Evolutionary conservation across 2,113 vertebrate species (phyloP).

Genomic region (Lethenteron reissneri): DNA sequence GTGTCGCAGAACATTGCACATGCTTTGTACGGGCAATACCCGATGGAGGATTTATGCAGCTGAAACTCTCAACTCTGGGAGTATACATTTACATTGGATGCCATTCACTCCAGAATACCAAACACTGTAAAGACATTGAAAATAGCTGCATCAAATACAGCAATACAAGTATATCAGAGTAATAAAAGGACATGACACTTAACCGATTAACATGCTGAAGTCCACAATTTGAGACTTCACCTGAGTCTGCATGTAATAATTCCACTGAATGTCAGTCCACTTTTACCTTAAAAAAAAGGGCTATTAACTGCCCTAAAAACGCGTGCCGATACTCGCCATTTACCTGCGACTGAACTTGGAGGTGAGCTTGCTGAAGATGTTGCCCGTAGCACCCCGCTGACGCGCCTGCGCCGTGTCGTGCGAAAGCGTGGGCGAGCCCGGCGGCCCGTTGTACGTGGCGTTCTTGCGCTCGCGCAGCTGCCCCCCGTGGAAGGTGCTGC

Average conservation of each 20-base stretch:
- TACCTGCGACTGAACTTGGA: conserved; percentile 93
- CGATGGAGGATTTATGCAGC: too few species aligned
- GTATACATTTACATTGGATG: too few species aligned
- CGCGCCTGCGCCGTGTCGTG: conserved; percentile 61
- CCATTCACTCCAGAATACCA: too few species aligned
- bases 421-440: conserved; percentile 56
- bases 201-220: background rate
- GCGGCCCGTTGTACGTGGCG: conserved; percentile 75
- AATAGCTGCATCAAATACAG: background rate
- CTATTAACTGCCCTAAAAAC: background rate
- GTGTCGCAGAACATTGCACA: too few species aligned
- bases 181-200: background rate
- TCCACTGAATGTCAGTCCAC: background rate
- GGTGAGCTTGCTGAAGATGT: conserved; percentile 88
- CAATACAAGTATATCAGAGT: background rate
- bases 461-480: conserved; percentile 83
- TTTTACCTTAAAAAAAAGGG: background rate
- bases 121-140: too few species aligned
- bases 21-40: too few species aligned
- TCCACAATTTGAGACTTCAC: background rate
- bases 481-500: conserved; percentile 88
- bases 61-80: too few species aligned
- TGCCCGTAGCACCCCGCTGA: conserved; percentile 74
- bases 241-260: background rate
- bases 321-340: conserved; percentile 16